These are phyloP conservation scores for Graptemys geographica DNA, from an alignment of 2,797 vertebrate species.

Conservation along the genomic window DNA sequence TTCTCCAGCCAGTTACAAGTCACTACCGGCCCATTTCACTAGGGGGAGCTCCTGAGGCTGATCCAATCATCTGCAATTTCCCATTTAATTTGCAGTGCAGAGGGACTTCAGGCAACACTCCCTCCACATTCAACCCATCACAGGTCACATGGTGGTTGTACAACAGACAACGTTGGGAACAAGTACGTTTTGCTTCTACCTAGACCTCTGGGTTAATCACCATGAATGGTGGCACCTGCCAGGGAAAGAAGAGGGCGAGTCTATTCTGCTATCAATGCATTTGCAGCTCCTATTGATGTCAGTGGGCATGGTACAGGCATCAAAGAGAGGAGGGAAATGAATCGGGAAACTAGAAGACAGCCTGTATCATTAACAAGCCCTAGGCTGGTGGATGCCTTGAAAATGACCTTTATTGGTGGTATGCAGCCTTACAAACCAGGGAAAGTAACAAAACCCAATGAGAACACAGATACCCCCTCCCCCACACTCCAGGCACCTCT, in stretches of 20 bases:
- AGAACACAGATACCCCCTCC: background rate
- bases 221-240: background rate
- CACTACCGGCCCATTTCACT: background rate
- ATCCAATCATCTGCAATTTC: background rate
- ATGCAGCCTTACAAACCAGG: background rate
- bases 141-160: rapidly evolving
- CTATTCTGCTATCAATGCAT: background rate
- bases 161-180: background rate
- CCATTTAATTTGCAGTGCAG: rapidly evolving
- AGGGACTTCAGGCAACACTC: background rate
- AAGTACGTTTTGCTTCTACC: background rate
- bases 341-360: background rate
- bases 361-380: background rate
- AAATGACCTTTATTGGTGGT: background rate
- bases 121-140: background rate
- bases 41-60: background rate
- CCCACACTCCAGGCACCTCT: background rate
- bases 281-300: background rate
- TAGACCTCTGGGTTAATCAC: background rate
- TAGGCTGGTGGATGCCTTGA: background rate
- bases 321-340: rapidly evolving
- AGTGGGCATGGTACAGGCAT: background rate
- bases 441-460: background rate
- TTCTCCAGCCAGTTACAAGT: background rate
- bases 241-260: rapidly evolving